These are phyloP conservation scores for Myanophis thanlyinensis DNA, from an alignment of 2,113 vertebrate species.

Conservation along the genomic window DNA sequence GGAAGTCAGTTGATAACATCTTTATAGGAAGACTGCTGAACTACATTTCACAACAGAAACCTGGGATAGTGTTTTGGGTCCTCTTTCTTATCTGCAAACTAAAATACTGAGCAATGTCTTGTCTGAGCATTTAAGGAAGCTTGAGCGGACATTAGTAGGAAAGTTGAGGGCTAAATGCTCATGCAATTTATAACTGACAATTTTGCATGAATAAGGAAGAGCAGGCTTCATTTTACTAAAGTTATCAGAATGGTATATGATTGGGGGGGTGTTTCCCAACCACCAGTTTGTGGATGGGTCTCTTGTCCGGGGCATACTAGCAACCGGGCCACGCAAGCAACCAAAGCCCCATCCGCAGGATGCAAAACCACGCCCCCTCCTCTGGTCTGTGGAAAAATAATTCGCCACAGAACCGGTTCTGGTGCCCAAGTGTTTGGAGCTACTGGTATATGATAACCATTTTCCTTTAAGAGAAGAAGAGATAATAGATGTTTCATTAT, in stretches of 20 bases:
- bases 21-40: slow-evolving; percentile 7
- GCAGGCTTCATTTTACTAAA: not conserved
- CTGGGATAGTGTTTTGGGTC: slow-evolving; percentile 34
- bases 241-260: not conserved
- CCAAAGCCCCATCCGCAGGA: too few relatives aligned
- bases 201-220: not conserved
- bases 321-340: too few relatives aligned
- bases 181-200: not conserved
- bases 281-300: too few relatives aligned
- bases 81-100: slow-evolving; percentile 48
- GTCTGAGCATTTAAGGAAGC: slow-evolving; percentile 33
- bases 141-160: not conserved
- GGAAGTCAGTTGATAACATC: slow-evolving; percentile 2
- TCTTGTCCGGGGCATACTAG: too few relatives aligned
- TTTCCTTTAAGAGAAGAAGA: not conserved
- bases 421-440: too few relatives aligned
- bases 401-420: too few relatives aligned
- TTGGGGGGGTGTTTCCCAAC: too few relatives aligned
- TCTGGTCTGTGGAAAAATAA: too few relatives aligned
- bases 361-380: too few relatives aligned
- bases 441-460: not conserved
- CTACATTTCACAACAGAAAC: slow-evolving; percentile 33
- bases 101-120: slow-evolving; percentile 5
- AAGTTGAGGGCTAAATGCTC: not conserved
- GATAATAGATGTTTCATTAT: too few relatives aligned